phyloP scores from a whole-genome alignment of 92 coral and sea anemone species.

The Porites divaricata region DNA sequence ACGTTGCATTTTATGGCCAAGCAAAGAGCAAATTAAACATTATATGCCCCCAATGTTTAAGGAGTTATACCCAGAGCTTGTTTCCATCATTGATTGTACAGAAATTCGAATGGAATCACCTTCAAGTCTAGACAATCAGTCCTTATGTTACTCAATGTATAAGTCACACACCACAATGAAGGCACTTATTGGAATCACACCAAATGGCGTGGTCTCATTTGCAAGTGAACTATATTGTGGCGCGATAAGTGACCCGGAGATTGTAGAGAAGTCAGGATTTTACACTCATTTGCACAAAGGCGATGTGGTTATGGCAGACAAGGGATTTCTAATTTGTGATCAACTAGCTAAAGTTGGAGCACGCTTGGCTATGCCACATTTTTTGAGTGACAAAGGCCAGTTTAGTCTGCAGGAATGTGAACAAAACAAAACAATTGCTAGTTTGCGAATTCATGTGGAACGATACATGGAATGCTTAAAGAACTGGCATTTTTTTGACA shows the following conservation, averaged over 20 bases:
- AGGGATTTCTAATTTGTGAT: conserved; percentile 60
- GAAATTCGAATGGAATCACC: conserved; percentile 68
- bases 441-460: conserved; percentile 66
- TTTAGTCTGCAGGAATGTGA: conserved; percentile 39
- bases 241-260: conserved; percentile 48
- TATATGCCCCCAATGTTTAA: conserved; percentile 58
- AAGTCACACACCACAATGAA: conserved; percentile 67
- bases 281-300: conserved; percentile 32
- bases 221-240: conserved; percentile 56
- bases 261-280: conserved; percentile 41
- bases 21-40: conserved; percentile 38
- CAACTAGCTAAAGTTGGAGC: conserved; percentile 63
- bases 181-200: conserved; percentile 65
- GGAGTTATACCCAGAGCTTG: conserved; percentile 45
- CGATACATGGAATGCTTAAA: conserved; percentile 62
- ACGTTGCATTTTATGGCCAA: conserved; percentile 47
- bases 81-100: conserved; percentile 58
- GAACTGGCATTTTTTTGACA: conserved; percentile 73
- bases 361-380: conserved; percentile 17
- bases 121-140: conserved; percentile 54
- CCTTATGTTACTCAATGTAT: conserved; percentile 57
- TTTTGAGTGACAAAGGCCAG: conserved; percentile 42
- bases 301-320: conserved; percentile 63
- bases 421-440: conserved; percentile 63
- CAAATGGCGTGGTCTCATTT: conserved; percentile 57